Base-by-base conservation (phyloP, 2,113 vertebrate genomes). In the Pionites leucogaster region DNA sequence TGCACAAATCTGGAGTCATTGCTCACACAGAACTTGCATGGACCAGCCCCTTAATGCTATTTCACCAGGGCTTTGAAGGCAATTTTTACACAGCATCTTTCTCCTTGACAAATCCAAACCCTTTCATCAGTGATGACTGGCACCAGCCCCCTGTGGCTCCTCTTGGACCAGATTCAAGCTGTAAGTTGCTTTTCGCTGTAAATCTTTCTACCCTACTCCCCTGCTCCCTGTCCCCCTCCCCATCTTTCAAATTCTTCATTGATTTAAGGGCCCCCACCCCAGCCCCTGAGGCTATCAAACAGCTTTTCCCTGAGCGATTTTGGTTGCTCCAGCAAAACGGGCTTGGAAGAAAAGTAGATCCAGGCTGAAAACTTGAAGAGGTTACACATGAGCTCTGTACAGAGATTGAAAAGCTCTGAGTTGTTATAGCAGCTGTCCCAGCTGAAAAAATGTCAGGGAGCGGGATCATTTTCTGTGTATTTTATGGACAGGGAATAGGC, bases 401-500 rank as follows among this genome's bases (percentile, higher is more conserved):
- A 91, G 84, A 96, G 92, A 95, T 59, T 94, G 97, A 97, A 98
- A 96, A 93, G 94, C 92, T 97, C 88, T 80, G 89, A 95, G 95
- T 82, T 98, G 95, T 97, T 97, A 97, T 59, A 98, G 96, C 96
- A 97, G 96, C 97, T 98, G 96, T 96, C 97, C 93, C 96, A 97
- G 97, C 96, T 97, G 96, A 98, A 97, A 98, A 97, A 97, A 98
- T 95, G 95, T 97, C 92, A 96, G 94, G 82, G 91, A 98, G 87
- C 82, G 91, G 94, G 96, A 98, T 98, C 86, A 0, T 96, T 98
- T 98, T 98, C 96, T 97, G 68, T 97, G 95, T 95, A 95, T 97
- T 97, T 98, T 98, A 97, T 97, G 96, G 96, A 95, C 85, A 96
- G 33, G 91, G 96, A 97, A 89, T 75, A 95, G 90, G 96, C 97